Evolutionary conservation across 2,113 vertebrate species (phyloP), one percentile per base, ranked within the genome.

Genomic region (Orycteropus afer): DNA sequence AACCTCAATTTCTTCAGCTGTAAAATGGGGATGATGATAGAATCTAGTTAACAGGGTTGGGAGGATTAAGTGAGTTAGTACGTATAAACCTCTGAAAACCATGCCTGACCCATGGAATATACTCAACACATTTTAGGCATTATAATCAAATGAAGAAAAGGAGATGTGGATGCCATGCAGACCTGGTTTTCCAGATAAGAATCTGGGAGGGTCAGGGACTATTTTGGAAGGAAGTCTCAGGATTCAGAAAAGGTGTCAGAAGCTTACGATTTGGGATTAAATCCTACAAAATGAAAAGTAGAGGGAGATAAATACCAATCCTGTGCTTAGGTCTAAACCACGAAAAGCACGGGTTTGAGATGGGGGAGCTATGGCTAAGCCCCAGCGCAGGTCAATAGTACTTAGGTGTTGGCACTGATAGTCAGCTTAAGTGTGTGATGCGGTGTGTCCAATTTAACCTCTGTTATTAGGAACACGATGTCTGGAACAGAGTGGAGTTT

Each of bases 321-420:
- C 20, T 37, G 34, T 49, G 51, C 29, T n/a, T 45, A 49, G 69
- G 40, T 42, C 18, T 77, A n/a, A 61, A 34, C 73, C 11, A 34
- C 23, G 29, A 49, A 37, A 5, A 23, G 5, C 49, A 15, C 1
- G 10, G 57, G 34, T 22, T 65, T 55, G 13, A 12, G 29, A 2
- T 13, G 23, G 34, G 7, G 22, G 18, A 34, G 22, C n/a, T 11
- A 18, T 0, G 15, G 14, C 11, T 17, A 45, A 53, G 57, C 29
- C 3, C 6, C 32, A 57, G 12, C 3, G 5, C 4, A 0, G 7
- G 7, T 37, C 55, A 3, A 2, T 2, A 51, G 53, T 2, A 20
- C 0, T 4, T 4, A 40, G 10, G 57, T 18, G 2, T 34, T 7
- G 15, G 9, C 3, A 1, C 4, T 6, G 51, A 53, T 29, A 37